Base-by-base conservation (phyloP, 2,888 invertebrate genomes). In the Coleophora flavipennella region DNA sequence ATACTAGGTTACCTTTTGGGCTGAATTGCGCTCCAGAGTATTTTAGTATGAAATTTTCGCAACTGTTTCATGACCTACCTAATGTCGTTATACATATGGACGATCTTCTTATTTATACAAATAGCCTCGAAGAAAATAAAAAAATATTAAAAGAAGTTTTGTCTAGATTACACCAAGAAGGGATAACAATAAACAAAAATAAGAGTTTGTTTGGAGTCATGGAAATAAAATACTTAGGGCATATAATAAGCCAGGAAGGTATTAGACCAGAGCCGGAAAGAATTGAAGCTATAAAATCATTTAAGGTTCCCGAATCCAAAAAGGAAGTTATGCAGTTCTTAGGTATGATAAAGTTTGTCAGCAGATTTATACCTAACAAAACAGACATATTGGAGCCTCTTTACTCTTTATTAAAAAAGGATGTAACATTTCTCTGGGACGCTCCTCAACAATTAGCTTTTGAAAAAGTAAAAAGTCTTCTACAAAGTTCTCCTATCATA, bases 31-130 rank as follows among this genome's bases (percentile, higher is more conserved):
- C 44, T 10, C 39, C 41, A 12, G 44, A 44, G 25, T 44, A 39
- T 35, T 44, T 44, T 35, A 34, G 31, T 11, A 44, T 44, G 44
- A 44, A 42, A 13, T 46, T 44, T 28, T 31, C 38, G n/a, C 33
- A 40, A 10, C 20, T 46, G 4, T 43, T 43, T 14, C 27, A 36
- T 9, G 43, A 38, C 14, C 14, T 43, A 6, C 20, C 20, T 28
- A 13, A 35, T 10, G 11, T 35, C 8, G 33, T 12, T 26, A 26
- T 38, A 27, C 42, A 42, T 26, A 36, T 38, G 20, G 38, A 46
- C 34, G 42, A 43, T 35, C 40, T 44, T 28, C 31, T 43, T 3
- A 35, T 46, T 3, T 43, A 42, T 36, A 36, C 33, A 26, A 11
- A 31, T 13, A 39, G 6, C 36, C 28, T 35, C 11, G 40, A 41